These are phyloP conservation scores for Teleogryllus oceanicus DNA, from an alignment of 2,888 invertebrate species.

Conservation along the genomic window DNA sequence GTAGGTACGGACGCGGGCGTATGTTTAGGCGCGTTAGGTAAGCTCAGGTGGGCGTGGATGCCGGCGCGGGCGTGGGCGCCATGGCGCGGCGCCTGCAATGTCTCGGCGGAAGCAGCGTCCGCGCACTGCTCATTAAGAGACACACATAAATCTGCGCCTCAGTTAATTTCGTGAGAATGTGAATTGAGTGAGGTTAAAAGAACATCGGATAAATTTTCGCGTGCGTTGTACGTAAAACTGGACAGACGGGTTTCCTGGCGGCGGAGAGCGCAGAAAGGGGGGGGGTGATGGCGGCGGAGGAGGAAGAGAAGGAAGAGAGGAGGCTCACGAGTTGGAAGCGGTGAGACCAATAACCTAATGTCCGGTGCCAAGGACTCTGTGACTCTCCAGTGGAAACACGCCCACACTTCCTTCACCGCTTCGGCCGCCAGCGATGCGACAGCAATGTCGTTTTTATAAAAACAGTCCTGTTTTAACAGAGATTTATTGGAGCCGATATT, in stretches of 20 bases:
- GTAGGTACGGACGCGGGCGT: not conserved
- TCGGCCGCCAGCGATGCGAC: not conserved
- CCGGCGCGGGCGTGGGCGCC: too few species aligned
- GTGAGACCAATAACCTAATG: not conserved
- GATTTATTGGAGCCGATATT: too few species aligned
- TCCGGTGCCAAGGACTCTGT: not conserved
- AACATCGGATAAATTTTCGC: conserved; percentile 6
- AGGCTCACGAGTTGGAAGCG: not conserved
- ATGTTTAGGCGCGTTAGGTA: not conserved
- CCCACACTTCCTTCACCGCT: not conserved
- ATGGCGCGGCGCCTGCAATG: not conserved
- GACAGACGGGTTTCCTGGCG: not conserved
- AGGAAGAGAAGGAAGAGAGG: not conserved
- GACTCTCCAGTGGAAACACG: not conserved
- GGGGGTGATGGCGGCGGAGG: not conserved
- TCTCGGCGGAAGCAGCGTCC: not conserved
- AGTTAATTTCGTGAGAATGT: conserved; percentile 1
- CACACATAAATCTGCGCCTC: not conserved
- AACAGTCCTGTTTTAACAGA: too few species aligned
- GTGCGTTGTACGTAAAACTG: not conserved
- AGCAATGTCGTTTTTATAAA: too few species aligned
- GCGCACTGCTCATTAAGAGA: not conserved
- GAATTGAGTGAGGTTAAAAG: conserved; percentile 9
- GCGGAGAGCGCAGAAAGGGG: not conserved
- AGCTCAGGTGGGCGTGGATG: not conserved